Evolutionary conservation across 2,113 vertebrate genomes (phyloP), one percentile per base, ranked within the genome.

Genomic region (Rhabdomys dilectus): DNA sequence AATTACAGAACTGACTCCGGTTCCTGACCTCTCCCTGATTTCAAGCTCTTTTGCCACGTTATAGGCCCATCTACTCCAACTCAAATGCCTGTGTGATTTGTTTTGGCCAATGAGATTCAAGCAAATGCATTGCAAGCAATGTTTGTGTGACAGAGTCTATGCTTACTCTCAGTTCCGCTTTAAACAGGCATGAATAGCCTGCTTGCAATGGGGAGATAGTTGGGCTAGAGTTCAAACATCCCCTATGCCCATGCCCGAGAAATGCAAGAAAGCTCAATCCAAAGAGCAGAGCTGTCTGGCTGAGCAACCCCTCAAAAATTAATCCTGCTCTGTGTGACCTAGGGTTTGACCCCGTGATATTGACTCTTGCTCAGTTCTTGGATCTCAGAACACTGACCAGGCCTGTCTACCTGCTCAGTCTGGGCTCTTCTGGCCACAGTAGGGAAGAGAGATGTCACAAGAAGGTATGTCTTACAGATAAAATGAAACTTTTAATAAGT

Each of bases 401-500:
- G 73, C 29, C 60, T n/a, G 2, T 24, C 64, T 72, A 42, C 51
- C 64, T 36, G 21, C 53, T 51, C 53, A 39, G 39, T 64, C 77
- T 81, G 42, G 16, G 29, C 16, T 73, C 62, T 70, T 66, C n/a
- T 36, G 42, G 3, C 0, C 9, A 10, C n/a, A 56, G 17, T 26
- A 58, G 51, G 82, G 15, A 39, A 17, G 60, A 34, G 7, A 19
- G 53, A 56, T 72, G 22, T 60, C 62, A 62, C 68, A 85, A 78
- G 34, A 89, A 95, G 60, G 8, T 42, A 53, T 45, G 2, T 75
- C 39, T 82, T 53, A 21, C 19, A 2, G 10, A 22, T 15, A 13
- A 62, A 19, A 66, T 34, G 81, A 77, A 95, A 88, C 80, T 88
- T 91, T 72, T 45, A 45, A 76, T 64, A 91, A 80, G 39, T 39